Evolutionary conservation across 2,888 invertebrate genomes (phyloP).

Genomic region (Apamea monoglypha): DNA sequence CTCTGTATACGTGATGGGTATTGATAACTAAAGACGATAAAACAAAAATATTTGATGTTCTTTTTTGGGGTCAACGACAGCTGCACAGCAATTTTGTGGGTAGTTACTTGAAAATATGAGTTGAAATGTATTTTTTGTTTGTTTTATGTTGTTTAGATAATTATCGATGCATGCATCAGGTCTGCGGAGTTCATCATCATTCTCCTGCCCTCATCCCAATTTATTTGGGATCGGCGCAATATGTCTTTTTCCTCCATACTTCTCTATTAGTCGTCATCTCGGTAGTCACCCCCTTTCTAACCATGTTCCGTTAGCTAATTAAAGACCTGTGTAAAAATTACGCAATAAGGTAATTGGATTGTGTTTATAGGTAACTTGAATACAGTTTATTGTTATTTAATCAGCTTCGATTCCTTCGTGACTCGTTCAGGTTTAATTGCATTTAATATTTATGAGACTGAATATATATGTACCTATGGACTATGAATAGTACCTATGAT

Average conservation of each 20-base stretch:
- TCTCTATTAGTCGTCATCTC: no score
- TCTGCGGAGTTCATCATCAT: no score
- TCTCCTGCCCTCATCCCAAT: no score
- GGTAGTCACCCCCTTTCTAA: no score
- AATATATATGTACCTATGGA: neutral
- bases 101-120: neutral
- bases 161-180: neutral
- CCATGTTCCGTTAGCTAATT: neutral
- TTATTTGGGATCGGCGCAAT: no score
- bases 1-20: no score
- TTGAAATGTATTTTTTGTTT: no score
- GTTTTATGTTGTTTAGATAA: no score
- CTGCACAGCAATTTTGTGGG: neutral
- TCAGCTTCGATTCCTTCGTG: constrained; percentile 14
- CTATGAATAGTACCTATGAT: neutral
- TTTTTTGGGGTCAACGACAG: neutral
- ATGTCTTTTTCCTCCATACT: no score
- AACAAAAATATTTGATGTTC: no score
- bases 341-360: constrained; percentile 6
- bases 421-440: constrained; percentile 17
- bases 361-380: neutral
- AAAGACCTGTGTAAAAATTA: no score
- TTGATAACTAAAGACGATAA: no score
- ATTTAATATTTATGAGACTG: neutral
- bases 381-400: constrained; percentile 33